Percentiles rank a stretch among this genome's conserved stretches.
phyloP scores from a whole-genome alignment of 2,113 vertebrate genomes.

The Cyprinodon variegatus region DNA sequence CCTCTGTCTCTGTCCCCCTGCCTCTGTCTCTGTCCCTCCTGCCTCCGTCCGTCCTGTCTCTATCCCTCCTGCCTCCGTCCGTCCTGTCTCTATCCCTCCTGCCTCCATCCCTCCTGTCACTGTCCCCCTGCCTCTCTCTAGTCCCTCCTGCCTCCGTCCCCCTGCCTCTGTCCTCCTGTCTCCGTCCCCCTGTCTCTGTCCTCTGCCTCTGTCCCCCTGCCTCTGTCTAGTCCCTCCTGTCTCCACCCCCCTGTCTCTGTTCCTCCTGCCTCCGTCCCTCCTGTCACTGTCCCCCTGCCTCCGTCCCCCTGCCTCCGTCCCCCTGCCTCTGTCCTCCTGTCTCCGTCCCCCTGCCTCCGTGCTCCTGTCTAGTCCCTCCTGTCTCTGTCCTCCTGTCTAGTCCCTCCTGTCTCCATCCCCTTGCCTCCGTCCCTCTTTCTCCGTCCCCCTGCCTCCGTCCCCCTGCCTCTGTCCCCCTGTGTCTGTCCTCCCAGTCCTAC shows the following conservation, averaged over 20 bases:
- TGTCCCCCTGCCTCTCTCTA: too few species aligned
- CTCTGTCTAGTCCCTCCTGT: background rate
- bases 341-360: background rate
- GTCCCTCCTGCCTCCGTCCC: too few species aligned
- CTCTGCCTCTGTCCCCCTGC: too few species aligned
- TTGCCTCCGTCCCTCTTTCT: background rate
- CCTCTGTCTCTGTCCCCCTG: too few species aligned
- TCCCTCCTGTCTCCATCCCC: background rate
- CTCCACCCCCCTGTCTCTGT: too few species aligned
- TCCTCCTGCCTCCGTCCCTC: background rate
- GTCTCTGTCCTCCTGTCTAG: background rate
- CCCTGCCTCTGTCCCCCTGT: background rate
- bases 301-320: background rate
- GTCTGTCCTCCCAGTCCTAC: constrained; percentile 55
- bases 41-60: too few species aligned
- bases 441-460: background rate
- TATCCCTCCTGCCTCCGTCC: too few species aligned
- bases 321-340: background rate
- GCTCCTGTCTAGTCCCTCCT: too few species aligned
- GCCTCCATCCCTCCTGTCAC: too few species aligned
- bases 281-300: background rate
- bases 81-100: too few species aligned
- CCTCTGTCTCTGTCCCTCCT: background rate
- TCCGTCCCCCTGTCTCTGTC: too few species aligned
- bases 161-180: too few species aligned